A percentile compares a stretch with the other conserved stretches of the same genome.
Evolutionary conservation across 1,140 invertebrate genomes (phyloP).

Genomic region (Melanaphis sacchari): DNA sequence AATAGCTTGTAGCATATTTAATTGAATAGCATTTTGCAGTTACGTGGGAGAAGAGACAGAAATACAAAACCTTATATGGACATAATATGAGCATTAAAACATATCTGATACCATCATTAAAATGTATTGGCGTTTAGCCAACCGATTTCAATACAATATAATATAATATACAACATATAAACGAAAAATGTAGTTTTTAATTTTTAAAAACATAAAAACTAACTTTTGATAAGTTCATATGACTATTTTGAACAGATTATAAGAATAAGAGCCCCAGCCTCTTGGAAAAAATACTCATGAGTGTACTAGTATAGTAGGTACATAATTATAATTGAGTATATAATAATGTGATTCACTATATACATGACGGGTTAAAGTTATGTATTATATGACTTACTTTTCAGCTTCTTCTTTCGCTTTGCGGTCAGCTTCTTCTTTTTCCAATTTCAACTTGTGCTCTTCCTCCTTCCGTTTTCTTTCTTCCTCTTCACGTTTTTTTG

Average conservation of each 20-base stretch:
- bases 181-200: background rate
- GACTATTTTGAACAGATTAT: background rate
- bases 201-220: background rate
- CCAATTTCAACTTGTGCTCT: slow-evolving; percentile 73
- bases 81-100: background rate
- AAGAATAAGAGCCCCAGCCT: background rate
- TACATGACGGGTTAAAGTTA: background rate
- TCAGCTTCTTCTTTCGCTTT: slow-evolving; percentile 81
- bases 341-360: background rate
- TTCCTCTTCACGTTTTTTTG: slow-evolving; percentile 73
- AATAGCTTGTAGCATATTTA: background rate
- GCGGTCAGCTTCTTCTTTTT: slow-evolving; percentile 79
- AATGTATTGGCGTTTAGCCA: background rate
- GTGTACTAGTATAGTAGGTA: background rate
- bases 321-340: background rate
- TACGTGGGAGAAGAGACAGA: background rate
- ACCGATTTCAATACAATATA: background rate
- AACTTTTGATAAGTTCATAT: background rate
- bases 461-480: slow-evolving; percentile 71
- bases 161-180: background rate
- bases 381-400: slow-evolving; percentile 63
- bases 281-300: background rate
- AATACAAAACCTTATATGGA: background rate
- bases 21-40: background rate
- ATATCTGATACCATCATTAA: background rate